phyloP scores from a whole-genome alignment of 2,888 invertebrate species.

The Girardia tigrina region DNA sequence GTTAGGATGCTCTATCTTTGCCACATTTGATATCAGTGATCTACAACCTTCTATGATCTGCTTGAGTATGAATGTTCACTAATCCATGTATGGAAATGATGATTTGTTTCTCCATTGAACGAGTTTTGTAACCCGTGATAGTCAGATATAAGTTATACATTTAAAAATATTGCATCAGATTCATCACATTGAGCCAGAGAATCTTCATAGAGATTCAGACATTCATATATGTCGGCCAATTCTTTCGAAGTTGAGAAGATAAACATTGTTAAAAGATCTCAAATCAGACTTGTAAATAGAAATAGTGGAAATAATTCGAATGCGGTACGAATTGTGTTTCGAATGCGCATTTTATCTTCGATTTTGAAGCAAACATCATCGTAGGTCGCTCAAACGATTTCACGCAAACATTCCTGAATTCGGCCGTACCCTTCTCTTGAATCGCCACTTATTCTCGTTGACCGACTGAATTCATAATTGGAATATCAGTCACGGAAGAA shows the following conservation, averaged over 20 bases:
- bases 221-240: background rate
- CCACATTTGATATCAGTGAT: too few relatives aligned
- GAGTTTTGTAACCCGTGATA: too few relatives aligned
- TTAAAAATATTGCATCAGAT: background rate
- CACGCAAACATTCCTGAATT: background rate
- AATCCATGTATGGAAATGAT: too few relatives aligned
- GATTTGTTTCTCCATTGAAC: too few relatives aligned
- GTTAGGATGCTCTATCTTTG: too few relatives aligned
- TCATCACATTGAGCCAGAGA: background rate
- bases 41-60: too few relatives aligned
- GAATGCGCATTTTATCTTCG: slow-evolving; percentile 19
- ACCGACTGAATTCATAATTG: too few relatives aligned
- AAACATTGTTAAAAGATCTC: background rate
- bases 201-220: slow-evolving; percentile 4
- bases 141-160: too few relatives aligned
- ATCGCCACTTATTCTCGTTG: background rate
- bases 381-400: background rate
- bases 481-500: too few relatives aligned
- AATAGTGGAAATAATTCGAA: background rate
- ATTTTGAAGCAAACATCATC: slow-evolving; percentile 10
- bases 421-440: background rate
- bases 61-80: too few relatives aligned
- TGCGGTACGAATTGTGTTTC: background rate
- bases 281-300: background rate
- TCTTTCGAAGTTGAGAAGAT: background rate